Base-by-base conservation (phyloP, 2,888 invertebrate species). In the Globia sparganii region DNA sequence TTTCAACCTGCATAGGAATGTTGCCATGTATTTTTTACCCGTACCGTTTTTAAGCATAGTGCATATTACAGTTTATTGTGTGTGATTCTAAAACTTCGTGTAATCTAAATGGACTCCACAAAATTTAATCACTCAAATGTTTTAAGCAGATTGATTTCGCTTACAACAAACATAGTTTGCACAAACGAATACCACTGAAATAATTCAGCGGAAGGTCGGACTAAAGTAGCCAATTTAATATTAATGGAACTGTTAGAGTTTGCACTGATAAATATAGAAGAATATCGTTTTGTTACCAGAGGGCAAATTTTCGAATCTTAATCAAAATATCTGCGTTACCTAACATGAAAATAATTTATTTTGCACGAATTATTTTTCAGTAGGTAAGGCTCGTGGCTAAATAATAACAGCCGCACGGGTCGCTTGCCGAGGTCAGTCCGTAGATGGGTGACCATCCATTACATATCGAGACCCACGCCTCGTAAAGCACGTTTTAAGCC, bases 191-290 rank as follows among this genome's bases (percentile, higher is more conserved):
- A 13, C 69, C 43, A 9, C 18, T 69, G 40, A 61, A 77, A 77
- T 78, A 78, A 78, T 77, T 77, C 21, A 78, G 49, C 0, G 59
- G 37, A 61, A 59, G 40, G 49, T 59, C 49, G 40, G 18, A 18
- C 59, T 69, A 28, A 78, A 78, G 78, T 49, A 78, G 59, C 59
- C 61, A 13, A 13, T 70, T 69, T n/a, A 68, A 59, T 78, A 68
- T 78, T 78, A 59, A 78, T 70, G 79, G 28, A 62, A 28, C 43
- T n/a, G 18, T 53, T 43, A 28, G 28, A 25, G 43, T 62, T 70
- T 53, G 2, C 18, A 70, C 25, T 70, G 34, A 28, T n/a, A n/a
- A n/a, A n/a, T 28, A 43, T 25, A 25, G 18, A 25, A 9, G 49
- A 46, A 43, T 11, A 46, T 37, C 25, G 25, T n/a, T 31, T 25